Evolutionary conservation across 2,888 invertebrate genomes (phyloP).

Genomic region (Perizoma affinitatum): DNA sequence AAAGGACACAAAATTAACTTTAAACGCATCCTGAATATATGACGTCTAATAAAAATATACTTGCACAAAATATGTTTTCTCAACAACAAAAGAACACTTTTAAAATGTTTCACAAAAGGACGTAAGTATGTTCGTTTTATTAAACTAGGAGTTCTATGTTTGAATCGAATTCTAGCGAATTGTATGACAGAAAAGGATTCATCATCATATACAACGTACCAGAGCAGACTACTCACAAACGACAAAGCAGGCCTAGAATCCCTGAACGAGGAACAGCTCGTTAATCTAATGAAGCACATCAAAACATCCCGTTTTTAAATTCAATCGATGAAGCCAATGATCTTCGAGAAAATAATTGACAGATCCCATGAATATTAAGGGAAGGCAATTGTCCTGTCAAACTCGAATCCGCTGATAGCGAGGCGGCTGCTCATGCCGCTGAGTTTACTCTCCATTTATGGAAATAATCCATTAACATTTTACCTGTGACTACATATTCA

Average conservation of each 20-base stretch:
- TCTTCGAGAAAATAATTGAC: conserved; percentile 55
- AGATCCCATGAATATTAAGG: conserved; percentile 60
- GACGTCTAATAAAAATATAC: too few species aligned
- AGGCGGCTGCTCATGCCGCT: conserved; percentile 55
- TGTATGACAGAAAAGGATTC: conserved; percentile 5
- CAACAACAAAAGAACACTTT: too few species aligned
- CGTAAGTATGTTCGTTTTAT: not conserved
- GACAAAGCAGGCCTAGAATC: conserved; percentile 11
- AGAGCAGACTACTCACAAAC: not conserved
- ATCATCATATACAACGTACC: conserved; percentile 6
- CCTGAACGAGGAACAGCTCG: conserved; percentile 21
- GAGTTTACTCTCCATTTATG: conserved; percentile 57
- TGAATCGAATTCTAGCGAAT: not conserved
- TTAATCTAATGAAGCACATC: conserved; percentile 42
- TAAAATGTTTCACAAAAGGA: too few species aligned
- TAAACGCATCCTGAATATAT: conserved; percentile 7
- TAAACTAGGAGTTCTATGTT: not conserved
- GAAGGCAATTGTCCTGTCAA: conserved; percentile 64
- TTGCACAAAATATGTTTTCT: too few species aligned
- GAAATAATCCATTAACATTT: conserved; percentile 75
- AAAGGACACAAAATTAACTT: conserved; percentile 22
- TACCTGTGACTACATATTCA: conserved; percentile 63
- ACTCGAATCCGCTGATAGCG: conserved; percentile 50
- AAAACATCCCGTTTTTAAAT: conserved; percentile 42
- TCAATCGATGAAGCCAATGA: conserved; percentile 40